phyloP scores from a whole-genome alignment of 2,113 vertebrate genomes.

The Delphinus delphis region DNA sequence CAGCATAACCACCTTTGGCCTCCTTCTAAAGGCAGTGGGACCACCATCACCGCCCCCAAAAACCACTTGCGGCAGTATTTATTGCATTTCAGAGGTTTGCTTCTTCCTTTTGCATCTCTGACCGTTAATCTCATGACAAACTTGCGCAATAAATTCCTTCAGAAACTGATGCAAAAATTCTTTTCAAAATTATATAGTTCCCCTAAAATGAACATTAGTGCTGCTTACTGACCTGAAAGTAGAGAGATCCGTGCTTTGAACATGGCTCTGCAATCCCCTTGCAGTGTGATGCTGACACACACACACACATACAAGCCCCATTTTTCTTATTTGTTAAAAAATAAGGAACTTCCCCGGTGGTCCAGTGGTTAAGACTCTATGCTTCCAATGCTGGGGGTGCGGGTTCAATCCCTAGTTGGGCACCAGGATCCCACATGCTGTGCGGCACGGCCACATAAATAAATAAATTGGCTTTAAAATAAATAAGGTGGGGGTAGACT shows the following conservation, averaged over 20 bases:
- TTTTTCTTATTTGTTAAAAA: background rate
- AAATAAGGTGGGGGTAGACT: background rate
- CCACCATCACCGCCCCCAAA: background rate
- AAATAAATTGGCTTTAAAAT: no score
- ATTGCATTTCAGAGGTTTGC: background rate
- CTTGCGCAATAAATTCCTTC: background rate
- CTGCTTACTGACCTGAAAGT: background rate
- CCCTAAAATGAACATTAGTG: background rate
- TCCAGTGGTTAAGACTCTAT: no score
- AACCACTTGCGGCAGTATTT: background rate
- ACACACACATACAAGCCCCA: no score
- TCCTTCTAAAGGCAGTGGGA: background rate
- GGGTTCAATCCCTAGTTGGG: no score
- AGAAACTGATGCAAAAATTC: background rate
- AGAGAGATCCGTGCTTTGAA: accelerated
- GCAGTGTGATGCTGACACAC: background rate
- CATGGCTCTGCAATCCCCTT: background rate
- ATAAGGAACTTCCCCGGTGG: no score
- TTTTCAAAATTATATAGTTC: background rate
- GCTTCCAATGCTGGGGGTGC: no score
- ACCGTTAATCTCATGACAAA: background rate
- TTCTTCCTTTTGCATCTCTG: conserved; percentile 31
- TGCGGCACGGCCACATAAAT: no score
- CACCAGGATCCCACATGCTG: no score
- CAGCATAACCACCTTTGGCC: no score